Evolutionary conservation across 1,140 invertebrate species (phyloP).

Genomic region (Atta colombica): DNA sequence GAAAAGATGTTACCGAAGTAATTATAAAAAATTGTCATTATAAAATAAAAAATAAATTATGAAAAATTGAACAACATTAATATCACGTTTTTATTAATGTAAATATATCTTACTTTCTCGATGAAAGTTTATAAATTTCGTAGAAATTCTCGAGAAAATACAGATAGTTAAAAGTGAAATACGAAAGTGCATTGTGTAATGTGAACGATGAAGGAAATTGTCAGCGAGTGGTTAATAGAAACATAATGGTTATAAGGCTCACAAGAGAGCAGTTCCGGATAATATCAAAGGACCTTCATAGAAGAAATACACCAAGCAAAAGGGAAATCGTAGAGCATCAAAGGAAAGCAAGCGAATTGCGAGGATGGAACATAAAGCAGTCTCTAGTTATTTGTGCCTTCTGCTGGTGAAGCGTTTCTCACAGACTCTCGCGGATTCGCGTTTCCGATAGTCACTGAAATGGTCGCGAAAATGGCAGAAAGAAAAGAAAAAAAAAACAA

Average conservation of each 20-base stretch:
- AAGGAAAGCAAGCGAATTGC: slow-evolving; percentile 15
- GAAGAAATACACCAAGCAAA: slow-evolving; percentile 40
- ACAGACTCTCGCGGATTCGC: not conserved
- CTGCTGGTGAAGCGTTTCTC: slow-evolving; percentile 16
- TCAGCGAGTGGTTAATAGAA: slow-evolving; percentile 21
- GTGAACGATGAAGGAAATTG: not conserved
- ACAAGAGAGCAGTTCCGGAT: not conserved
- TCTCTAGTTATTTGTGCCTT: slow-evolving; percentile 54
- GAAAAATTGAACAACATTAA: not conserved
- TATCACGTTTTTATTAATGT: not conserved
- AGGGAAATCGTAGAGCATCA: not conserved
- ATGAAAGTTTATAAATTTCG: not conserved
- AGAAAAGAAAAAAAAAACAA: slow-evolving; percentile 1
- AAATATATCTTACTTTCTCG: not conserved
- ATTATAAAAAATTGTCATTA: not conserved
- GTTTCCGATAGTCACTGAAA: slow-evolving; percentile 18
- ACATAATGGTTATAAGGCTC: slow-evolving; percentile 18
- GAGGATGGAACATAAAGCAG: slow-evolving; percentile 40
- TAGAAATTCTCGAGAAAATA: not conserved
- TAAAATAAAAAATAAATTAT: not conserved
- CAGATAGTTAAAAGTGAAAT: not conserved
- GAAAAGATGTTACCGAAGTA: not conserved
- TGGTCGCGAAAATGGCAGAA: not conserved
- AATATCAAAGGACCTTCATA: slow-evolving; percentile 61
- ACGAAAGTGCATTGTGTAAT: not conserved